Percentiles rank a stretch among this genome's conserved stretches.
These are phyloP conservation scores for Lepidurus arcticus DNA, from an alignment of 1,140 invertebrate species.

Conservation along the genomic window DNA sequence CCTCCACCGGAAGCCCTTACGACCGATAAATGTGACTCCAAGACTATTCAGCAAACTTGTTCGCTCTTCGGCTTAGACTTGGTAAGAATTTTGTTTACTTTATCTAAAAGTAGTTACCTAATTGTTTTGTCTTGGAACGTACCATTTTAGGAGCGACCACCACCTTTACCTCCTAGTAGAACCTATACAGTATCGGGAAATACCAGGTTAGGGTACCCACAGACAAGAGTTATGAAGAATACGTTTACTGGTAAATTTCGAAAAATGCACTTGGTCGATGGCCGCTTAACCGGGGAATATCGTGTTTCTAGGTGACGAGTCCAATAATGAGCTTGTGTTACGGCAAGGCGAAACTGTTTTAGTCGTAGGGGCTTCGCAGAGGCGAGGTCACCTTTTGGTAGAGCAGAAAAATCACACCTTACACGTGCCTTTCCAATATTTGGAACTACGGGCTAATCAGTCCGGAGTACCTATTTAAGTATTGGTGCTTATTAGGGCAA, in stretches of 20 bases:
- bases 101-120: conserved; percentile 1
- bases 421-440: conserved; percentile 80
- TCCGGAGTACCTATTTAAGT: conserved; percentile 32
- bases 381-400: conserved; percentile 72
- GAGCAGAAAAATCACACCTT: conserved; percentile 71
- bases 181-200: conserved; percentile 85
- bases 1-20: conserved; percentile 57
- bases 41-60: conserved; percentile 82
- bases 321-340: conserved; percentile 55
- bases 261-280: neutral
- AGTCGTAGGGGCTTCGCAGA: conserved; percentile 71
- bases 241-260: conserved; percentile 63
- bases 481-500: neutral
- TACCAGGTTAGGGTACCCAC: conserved; percentile 87
- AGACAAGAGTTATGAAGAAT: conserved; percentile 83
- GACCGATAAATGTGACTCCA: conserved; percentile 71
- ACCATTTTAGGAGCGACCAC: conserved; percentile 66
- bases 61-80: conserved; percentile 81
- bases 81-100: conserved; percentile 49
- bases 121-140: conserved; percentile 37
- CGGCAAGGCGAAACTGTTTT: conserved; percentile 74
- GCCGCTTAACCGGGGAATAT: neutral
- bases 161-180: conserved; percentile 79
- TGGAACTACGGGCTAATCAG: conserved; percentile 61
- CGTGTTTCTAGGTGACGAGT: conserved; percentile 49